Conservation (phyloP, 2,888 invertebrate species). For the Margaritifera margaritifera region DNA sequence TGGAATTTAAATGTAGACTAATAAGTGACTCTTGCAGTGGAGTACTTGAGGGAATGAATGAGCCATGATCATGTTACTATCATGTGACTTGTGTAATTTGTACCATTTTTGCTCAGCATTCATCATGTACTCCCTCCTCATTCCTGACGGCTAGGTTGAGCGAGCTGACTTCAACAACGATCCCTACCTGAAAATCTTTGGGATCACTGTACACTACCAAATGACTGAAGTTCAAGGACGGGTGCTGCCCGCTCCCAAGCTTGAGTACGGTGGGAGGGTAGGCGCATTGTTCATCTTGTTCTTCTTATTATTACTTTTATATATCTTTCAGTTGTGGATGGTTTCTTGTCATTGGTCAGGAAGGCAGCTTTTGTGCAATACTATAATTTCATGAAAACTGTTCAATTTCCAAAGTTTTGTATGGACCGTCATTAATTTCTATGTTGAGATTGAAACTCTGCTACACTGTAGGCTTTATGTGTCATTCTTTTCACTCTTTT, state of each 20-base stretch:
- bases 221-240: constrained; percentile 99
- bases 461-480: too few species aligned
- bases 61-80: too few species aligned
- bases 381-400: too few species aligned
- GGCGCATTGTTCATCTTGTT: constrained; percentile 73
- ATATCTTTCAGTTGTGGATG: constrained; percentile 4
- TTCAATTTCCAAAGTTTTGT: too few species aligned
- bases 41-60: too few species aligned
- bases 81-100: too few species aligned
- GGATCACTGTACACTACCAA: constrained; percentile 95
- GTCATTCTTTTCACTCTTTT: too few species aligned
- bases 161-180: constrained; percentile 99
- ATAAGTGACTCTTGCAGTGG: too few species aligned
- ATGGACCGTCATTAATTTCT: too few species aligned
- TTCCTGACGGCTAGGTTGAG: constrained; percentile 76
- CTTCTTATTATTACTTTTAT: constrained; percentile 2
- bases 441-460: too few species aligned
- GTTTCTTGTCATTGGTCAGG: neutral
- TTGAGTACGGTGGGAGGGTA: constrained; percentile 98
- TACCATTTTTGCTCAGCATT: neutral
- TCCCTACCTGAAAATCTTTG: constrained; percentile 98
- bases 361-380: too few species aligned
- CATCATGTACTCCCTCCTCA: constrained; percentile 4
- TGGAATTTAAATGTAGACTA: too few species aligned
- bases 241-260: constrained; percentile 96